Percentiles rank a stretch among this genome's conserved stretches.
Conservation (phyloP, 1,140 invertebrate genomes). For the Doryteuthis pealeii region DNA sequence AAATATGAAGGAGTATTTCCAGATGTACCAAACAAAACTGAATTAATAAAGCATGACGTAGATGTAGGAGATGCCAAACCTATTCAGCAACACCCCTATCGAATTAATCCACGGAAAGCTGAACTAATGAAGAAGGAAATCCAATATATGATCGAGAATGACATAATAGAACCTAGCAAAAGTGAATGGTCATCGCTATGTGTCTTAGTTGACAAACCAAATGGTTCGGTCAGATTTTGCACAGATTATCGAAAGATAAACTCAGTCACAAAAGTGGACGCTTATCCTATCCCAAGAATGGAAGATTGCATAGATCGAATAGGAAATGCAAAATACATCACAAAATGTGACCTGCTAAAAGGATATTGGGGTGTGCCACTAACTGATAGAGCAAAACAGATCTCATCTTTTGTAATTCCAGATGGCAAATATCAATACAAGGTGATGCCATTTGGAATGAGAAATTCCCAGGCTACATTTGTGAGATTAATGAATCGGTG, state of each 20-base stretch:
- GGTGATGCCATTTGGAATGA: slow-evolving; percentile 61
- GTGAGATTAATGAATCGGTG: slow-evolving; percentile 61
- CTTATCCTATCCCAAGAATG: slow-evolving; percentile 23
- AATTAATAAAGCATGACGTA: too few relatives aligned
- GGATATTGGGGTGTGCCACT: too few relatives aligned
- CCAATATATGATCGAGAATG: too few relatives aligned
- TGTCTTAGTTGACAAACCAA: slow-evolving; percentile 29
- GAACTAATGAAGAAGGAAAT: too few relatives aligned
- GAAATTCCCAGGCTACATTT: slow-evolving; percentile 58
- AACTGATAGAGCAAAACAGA: slow-evolving; percentile 18
- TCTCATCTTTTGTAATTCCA: slow-evolving; percentile 31
- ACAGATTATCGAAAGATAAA: slow-evolving; percentile 29
- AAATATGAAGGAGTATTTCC: too few relatives aligned
- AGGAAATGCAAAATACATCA: too few relatives aligned
- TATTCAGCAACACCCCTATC: too few relatives aligned
- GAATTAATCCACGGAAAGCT: too few relatives aligned
- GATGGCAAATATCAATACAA: slow-evolving; percentile 54
- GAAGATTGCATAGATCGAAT: slow-evolving; percentile 29
- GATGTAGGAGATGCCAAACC: too few relatives aligned
- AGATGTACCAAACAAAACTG: too few relatives aligned
- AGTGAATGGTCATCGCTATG: slow-evolving; percentile 31
- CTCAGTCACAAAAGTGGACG: slow-evolving; percentile 25
- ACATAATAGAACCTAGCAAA: too few relatives aligned
- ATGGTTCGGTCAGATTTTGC: slow-evolving; percentile 20
- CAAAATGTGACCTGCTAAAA: too few relatives aligned